phyloP scores from a whole-genome alignment of 2,888 invertebrate genomes.

The Nephrocerus scutellatus region DNA sequence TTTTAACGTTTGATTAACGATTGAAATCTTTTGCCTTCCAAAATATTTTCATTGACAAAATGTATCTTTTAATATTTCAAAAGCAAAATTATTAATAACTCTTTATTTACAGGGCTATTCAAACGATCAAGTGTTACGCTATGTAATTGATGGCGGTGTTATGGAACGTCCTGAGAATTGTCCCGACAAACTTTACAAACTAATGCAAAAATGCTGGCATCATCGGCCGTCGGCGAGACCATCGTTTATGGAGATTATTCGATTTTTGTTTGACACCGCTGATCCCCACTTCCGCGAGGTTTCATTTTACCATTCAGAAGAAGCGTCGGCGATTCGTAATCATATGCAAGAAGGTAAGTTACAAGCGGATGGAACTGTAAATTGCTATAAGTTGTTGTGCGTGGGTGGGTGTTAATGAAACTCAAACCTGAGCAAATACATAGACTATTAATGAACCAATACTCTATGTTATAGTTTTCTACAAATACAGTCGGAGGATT shows the following conservation, averaged over 20 bases:
- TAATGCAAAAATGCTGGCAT: constrained; percentile 93
- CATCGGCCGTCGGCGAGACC: constrained; percentile 74
- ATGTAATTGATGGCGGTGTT: constrained; percentile 83
- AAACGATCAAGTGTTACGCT: constrained; percentile 87
- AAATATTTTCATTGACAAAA: neutral
- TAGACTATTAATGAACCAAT: too few species aligned
- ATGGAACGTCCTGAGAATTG: constrained; percentile 96
- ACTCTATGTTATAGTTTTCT: too few species aligned
- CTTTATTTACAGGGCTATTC: constrained; percentile 61
- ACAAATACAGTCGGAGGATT: too few species aligned
- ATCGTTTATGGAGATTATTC: constrained; percentile 75
- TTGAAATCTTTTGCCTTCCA: too few species aligned
- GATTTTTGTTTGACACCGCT: constrained; percentile 62
- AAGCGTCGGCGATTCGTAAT: constrained; percentile 53
- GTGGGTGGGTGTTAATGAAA: too few species aligned
- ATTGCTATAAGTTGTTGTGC: too few species aligned
- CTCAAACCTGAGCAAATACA: too few species aligned
- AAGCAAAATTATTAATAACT: neutral
- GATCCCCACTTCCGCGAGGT: constrained; percentile 53
- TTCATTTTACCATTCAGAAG: constrained; percentile 59
- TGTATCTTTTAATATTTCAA: neutral
- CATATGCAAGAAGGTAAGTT: constrained; percentile 40
- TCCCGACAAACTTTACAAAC: constrained; percentile 79
- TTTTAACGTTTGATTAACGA: too few species aligned
- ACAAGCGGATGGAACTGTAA: too few species aligned